phyloP scores from a whole-genome alignment of 2,888 invertebrate species.

The Phytoseiulus persimilis region DNA sequence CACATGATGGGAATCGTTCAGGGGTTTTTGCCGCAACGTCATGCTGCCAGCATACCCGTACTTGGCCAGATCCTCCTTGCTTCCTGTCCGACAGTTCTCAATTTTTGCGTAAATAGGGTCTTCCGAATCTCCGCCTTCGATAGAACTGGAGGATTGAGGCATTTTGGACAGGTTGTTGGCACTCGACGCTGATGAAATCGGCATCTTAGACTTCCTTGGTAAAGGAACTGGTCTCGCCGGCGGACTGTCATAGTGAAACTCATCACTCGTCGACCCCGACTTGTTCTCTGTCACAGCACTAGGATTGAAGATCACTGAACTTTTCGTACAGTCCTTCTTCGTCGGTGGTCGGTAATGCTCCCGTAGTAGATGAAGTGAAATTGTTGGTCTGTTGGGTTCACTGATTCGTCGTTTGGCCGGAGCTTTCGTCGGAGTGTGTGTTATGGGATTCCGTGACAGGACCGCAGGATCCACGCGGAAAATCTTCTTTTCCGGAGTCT shows the following conservation, averaged over 20 bases:
- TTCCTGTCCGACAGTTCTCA: conserved; percentile 15
- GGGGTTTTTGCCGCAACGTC: not conserved
- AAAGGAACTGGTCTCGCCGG: conserved; percentile 7
- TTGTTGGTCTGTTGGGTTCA: not conserved
- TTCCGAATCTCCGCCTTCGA: not conserved
- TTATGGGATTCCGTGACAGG: conserved; percentile 6
- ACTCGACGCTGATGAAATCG: not conserved
- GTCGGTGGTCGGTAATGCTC: conserved; percentile 15
- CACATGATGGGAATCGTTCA: not conserved
- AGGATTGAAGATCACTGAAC: not conserved
- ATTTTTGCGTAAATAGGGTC: conserved; percentile 11
- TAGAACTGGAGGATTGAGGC: not conserved
- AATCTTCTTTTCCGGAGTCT: not conserved
- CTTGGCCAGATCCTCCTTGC: conserved; percentile 15
- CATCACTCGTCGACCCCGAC: not conserved
- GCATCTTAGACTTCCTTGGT: conserved; percentile 19
- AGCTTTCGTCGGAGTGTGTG: conserved; percentile 7
- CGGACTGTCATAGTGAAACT: not conserved
- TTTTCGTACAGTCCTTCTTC: conserved; percentile 5
- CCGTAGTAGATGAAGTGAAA: conserved; percentile 8
- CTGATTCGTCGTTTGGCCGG: conserved; percentile 6
- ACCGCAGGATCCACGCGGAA: conserved; percentile 18
- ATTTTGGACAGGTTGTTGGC: not conserved
- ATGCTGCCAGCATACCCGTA: not conserved
- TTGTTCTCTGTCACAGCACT: not conserved